Evolutionary conservation across 2,888 invertebrate species (phyloP), one percentile per base, ranked within the genome.

Genomic region (Caenorhabditis drosophilae): DNA sequence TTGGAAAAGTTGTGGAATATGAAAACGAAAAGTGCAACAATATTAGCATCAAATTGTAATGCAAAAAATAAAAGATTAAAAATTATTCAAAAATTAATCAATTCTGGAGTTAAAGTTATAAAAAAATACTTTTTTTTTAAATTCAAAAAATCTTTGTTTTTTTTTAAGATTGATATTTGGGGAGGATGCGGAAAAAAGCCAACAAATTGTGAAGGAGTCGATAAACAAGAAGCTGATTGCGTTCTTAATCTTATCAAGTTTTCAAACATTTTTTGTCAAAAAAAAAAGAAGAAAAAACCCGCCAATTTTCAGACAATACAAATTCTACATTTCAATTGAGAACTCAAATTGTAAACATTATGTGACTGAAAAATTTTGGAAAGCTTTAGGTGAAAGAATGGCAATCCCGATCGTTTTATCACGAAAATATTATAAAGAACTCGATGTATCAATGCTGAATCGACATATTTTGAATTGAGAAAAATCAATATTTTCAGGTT

Each of bases 361-460:
- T 42, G 75, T 75, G 27, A 75, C 75, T 0, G 75, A 75, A 47
- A 75, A 75, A 51, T 74, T 75, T 53, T 75, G 67, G 57, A 67
- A 74, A 34, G 63, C 76, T 4, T 34, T 76, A 26, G 53, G 52
- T 22, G 59, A 66, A 22, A 38, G 73, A 15, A 58, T 61, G 49
- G 58, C 61, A 0, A 56, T 73, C 4, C 73, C 73, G 12, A 60
- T 73, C 36, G 68, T 73, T 3, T 18, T 68, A 12, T 41, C 60
- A 20, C 59, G 73, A 35, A 63, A 67, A 36, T 67, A 58, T 26
- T 73, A 73, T 51, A 63, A 67, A 47, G 63, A 56, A 26, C 52
- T 73, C n/a, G 70, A 68, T 34, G 54, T 60, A n/a, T 15, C 46
- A 7, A 31, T 9, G 7, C 12, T 31, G 7, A 9, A 12, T 31